phyloP scores from a whole-genome alignment of 2,797 vertebrate species.

The Ptychadena robeensis region DNA sequence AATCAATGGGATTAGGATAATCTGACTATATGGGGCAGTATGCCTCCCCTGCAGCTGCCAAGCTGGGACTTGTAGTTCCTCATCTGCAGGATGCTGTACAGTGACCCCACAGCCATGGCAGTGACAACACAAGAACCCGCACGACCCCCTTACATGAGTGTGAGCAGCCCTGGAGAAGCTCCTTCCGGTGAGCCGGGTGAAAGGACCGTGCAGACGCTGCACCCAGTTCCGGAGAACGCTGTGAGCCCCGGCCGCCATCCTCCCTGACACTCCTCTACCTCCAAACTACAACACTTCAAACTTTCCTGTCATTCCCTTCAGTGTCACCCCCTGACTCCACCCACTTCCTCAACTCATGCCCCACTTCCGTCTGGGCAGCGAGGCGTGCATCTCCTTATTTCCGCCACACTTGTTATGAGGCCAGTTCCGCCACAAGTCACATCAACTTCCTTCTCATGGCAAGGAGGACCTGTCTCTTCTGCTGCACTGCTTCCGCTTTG shows the following conservation, averaged over 20 bases:
- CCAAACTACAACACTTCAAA: background rate
- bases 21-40: too few relatives aligned
- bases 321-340: background rate
- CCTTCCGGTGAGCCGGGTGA: background rate
- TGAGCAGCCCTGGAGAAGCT: background rate
- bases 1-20: too few relatives aligned
- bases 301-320: background rate
- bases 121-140: background rate
- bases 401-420: conserved; percentile 28
- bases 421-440: too few relatives aligned
- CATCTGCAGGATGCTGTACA: background rate
- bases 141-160: conserved; percentile 7
- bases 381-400: background rate
- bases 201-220: background rate
- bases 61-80: background rate
- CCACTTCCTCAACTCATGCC: conserved; percentile 2
- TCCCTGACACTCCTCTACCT: background rate
- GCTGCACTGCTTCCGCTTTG: too few relatives aligned
- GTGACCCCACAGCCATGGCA: background rate
- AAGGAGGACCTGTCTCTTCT: too few relatives aligned
- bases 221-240: background rate
- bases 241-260: background rate
- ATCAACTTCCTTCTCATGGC: too few relatives aligned
- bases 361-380: background rate
- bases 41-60: background rate